Percentiles rank a stretch among this genome's conserved stretches.
These are phyloP conservation scores for Pandemis cinnamomeana DNA, from an alignment of 2,888 invertebrate genomes.

Conservation along the genomic window DNA sequence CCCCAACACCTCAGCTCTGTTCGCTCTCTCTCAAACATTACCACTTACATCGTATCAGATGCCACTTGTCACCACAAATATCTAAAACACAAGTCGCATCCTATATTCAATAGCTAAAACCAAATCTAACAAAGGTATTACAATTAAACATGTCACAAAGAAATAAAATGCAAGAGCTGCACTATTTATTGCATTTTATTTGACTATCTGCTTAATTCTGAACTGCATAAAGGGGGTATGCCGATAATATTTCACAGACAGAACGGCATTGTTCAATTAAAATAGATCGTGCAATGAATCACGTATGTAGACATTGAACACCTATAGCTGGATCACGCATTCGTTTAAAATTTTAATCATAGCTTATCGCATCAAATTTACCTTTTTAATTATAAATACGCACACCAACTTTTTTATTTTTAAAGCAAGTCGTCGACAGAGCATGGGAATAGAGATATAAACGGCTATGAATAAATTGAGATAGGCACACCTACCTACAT, in stretches of 20 bases:
- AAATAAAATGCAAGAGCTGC: not conserved
- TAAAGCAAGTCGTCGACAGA: not conserved
- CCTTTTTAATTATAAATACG: not conserved
- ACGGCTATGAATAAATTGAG: conserved; percentile 37
- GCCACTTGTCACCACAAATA: not conserved
- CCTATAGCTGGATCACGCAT: conserved; percentile 31
- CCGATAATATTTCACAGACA: conserved; percentile 41
- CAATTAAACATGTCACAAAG: not conserved
- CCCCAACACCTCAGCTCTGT: conserved; percentile 44
- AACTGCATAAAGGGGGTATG: conserved; percentile 33
- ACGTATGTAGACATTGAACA: conserved; percentile 39
- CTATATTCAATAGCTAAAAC: not conserved
- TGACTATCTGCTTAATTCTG: conserved; percentile 17
- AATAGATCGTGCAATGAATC: conserved; percentile 46
- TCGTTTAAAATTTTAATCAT: not conserved
- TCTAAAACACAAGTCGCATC: not conserved
- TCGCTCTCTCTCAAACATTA: conserved; percentile 59
- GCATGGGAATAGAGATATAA: conserved; percentile 13
- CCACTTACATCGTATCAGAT: conserved; percentile 70
- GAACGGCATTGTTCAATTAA: conserved; percentile 46
- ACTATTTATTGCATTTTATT: conserved; percentile 18
- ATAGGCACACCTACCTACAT: conserved; percentile 26
- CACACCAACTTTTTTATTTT: not conserved
- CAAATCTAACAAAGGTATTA: too few species aligned
- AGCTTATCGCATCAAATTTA: not conserved